Percentiles rank a stretch among this genome's conserved stretches.
Conservation (phyloP, 2,888 invertebrate genomes). For the Campopleginae sp. region DNA sequence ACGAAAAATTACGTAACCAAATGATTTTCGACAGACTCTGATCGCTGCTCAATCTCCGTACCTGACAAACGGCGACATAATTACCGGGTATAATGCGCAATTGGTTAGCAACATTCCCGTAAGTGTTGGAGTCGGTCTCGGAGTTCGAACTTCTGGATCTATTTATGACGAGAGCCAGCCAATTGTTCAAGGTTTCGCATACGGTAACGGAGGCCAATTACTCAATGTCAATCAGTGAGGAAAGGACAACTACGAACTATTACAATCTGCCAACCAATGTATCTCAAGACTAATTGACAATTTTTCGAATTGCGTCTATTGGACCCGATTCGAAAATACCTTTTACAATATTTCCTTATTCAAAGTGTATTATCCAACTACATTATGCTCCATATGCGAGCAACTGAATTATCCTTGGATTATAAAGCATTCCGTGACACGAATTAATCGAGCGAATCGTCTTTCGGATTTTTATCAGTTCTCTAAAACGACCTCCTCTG, state of each 20-base stretch:
- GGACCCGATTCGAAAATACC: conserved; percentile 30
- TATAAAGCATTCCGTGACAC: conserved; percentile 58
- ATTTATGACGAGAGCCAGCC: conserved; percentile 69
- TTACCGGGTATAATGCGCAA: conserved; percentile 64
- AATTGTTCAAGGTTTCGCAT: conserved; percentile 54
- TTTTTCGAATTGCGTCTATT: neutral
- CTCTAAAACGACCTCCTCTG: conserved; percentile 27
- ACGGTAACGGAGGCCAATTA: conserved; percentile 66
- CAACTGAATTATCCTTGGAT: conserved; percentile 25
- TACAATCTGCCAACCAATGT: conserved; percentile 36
- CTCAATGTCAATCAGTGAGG: conserved; percentile 57
- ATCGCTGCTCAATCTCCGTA: conserved; percentile 67
- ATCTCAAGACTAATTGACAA: conserved; percentile 35
- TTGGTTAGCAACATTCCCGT: conserved; percentile 66
- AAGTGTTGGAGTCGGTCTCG: conserved; percentile 73
- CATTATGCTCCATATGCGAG: conserved; percentile 10
- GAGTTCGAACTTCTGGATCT: conserved; percentile 68
- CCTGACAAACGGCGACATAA: conserved; percentile 66
- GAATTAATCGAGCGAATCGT: conserved; percentile 40
- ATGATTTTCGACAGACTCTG: conserved; percentile 51
- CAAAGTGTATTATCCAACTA: conserved; percentile 34
- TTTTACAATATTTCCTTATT: conserved; percentile 27
- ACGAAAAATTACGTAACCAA: neutral
- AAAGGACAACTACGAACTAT: conserved; percentile 28
- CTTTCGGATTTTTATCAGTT: conserved; percentile 30